phyloP scores from a whole-genome alignment of 2,113 vertebrate genomes.

The Corvus cornix region DNA sequence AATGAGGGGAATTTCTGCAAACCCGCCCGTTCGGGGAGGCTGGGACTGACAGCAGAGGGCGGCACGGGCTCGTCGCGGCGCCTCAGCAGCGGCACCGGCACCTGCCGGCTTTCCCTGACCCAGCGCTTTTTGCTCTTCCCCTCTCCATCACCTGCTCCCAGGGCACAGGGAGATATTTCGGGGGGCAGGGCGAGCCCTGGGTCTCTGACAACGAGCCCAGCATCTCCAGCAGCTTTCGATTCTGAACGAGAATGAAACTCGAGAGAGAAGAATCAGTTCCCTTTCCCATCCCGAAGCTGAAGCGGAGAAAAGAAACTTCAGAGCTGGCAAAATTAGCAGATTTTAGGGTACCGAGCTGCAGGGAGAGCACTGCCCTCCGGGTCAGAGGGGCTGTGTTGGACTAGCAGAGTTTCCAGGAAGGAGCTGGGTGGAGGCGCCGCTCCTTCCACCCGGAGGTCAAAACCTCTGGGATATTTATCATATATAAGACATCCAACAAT shows the following conservation, averaged over 20 bases:
- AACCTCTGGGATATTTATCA: background rate
- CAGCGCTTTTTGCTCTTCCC: background rate
- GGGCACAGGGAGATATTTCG: background rate
- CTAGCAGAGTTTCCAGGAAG: background rate
- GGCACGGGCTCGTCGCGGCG: background rate
- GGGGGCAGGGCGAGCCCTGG: background rate
- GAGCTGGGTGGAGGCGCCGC: rapidly evolving
- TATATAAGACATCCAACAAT: background rate
- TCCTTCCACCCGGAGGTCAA: background rate
- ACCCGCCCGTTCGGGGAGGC: background rate
- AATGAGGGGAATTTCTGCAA: background rate
- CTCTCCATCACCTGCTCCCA: background rate
- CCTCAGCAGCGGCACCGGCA: background rate
- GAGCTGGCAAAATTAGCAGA: background rate
- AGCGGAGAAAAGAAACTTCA: background rate
- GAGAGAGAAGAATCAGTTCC: constrained; percentile 11
- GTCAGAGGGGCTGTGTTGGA: background rate
- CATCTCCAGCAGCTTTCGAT: background rate
- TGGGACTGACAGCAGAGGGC: constrained; percentile 33
- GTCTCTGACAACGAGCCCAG: background rate
- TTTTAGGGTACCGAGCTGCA: background rate
- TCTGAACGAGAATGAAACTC: constrained; percentile 3
- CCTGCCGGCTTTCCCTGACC: background rate
- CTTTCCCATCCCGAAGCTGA: background rate
- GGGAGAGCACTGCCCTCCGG: background rate